Evolutionary conservation across 64 coral and sea anemone species (phyloP).

Genomic region (Stichodactyla mertensii): DNA sequence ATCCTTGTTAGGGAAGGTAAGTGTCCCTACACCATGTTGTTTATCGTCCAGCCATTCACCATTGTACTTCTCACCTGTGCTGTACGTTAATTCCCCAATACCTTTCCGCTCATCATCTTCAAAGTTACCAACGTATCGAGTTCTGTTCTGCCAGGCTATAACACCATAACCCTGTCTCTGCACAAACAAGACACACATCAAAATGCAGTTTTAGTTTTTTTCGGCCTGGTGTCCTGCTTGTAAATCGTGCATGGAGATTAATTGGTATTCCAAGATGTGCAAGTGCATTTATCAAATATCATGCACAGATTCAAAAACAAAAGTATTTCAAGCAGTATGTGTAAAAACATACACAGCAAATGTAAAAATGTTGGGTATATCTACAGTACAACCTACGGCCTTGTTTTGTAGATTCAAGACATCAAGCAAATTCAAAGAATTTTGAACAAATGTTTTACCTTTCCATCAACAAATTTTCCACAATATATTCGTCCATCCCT

Average conservation of each 20-base stretch:
- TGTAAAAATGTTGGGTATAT: too few relatives aligned
- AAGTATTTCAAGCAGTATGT: too few relatives aligned
- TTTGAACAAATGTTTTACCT: slow-evolving; percentile 35
- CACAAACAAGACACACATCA: background rate
- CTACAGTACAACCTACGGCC: too few relatives aligned
- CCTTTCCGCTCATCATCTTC: slow-evolving; percentile 88
- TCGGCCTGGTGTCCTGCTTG: too few relatives aligned
- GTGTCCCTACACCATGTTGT: slow-evolving; percentile 73
- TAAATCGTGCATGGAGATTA: too few relatives aligned
- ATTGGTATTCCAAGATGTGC: too few relatives aligned
- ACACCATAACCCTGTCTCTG: slow-evolving; percentile 81
- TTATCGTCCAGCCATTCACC: slow-evolving; percentile 94
- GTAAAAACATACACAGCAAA: too few relatives aligned
- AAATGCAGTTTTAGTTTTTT: too few relatives aligned
- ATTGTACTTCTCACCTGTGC: slow-evolving; percentile 86
- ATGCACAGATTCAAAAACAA: too few relatives aligned
- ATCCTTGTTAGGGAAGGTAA: slow-evolving; percentile 70
- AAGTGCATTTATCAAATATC: too few relatives aligned
- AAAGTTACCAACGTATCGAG: slow-evolving; percentile 82
- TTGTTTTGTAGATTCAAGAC: too few relatives aligned
- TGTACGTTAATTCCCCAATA: slow-evolving; percentile 71
- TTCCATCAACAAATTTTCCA: slow-evolving; percentile 78
- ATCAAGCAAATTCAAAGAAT: too few relatives aligned
- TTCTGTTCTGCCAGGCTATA: slow-evolving; percentile 84
- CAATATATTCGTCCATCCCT: slow-evolving; percentile 79